Evolutionary conservation across 1,140 invertebrate genomes (phyloP).

Genomic region (Heliothis subflexa): DNA sequence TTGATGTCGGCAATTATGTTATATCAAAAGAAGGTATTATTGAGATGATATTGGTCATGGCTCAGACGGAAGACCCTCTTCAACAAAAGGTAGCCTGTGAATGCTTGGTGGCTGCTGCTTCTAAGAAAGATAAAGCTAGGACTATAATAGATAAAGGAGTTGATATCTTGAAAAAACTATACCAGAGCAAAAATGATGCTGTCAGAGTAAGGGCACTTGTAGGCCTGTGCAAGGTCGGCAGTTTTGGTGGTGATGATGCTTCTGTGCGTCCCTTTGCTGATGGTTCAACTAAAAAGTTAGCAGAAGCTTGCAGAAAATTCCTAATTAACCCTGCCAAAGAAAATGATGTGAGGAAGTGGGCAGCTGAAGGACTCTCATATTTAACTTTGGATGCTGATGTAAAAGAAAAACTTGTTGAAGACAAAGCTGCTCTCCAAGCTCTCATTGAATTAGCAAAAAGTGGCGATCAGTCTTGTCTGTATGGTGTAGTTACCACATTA

Average conservation of each 20-base stretch:
- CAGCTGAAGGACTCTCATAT: constrained; percentile 98
- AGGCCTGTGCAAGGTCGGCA: constrained; percentile 98
- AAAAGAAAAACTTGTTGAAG: constrained; percentile 98
- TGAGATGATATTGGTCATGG: constrained; percentile 99
- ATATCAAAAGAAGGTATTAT: constrained; percentile 97
- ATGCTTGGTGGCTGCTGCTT: constrained; percentile 97
- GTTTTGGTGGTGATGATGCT: constrained; percentile 98
- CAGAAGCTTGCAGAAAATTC: constrained; percentile 97
- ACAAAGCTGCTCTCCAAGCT: constrained; percentile 92
- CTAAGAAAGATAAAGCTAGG: constrained; percentile 98
- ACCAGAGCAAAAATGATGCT: constrained; percentile 95
- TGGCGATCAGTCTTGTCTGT: constrained; percentile 95
- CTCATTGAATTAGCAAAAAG: constrained; percentile 95
- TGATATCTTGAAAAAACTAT: constrained; percentile 97
- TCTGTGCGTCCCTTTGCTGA: constrained; percentile 97
- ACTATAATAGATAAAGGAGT: constrained; percentile 96
- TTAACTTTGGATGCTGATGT: constrained; percentile 99
- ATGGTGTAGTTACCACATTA: constrained; percentile 97
- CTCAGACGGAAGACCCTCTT: constrained; percentile 92
- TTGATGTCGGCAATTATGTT: constrained; percentile 97
- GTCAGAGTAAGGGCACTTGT: constrained; percentile 96
- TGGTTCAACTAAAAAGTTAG: constrained; percentile 96
- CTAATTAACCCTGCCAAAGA: constrained; percentile 95
- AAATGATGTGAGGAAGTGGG: constrained; percentile 96
- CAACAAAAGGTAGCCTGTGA: constrained; percentile 98